Evolutionary conservation across 1,140 invertebrate genomes (phyloP).

Genomic region (Mamestra configurata): DNA sequence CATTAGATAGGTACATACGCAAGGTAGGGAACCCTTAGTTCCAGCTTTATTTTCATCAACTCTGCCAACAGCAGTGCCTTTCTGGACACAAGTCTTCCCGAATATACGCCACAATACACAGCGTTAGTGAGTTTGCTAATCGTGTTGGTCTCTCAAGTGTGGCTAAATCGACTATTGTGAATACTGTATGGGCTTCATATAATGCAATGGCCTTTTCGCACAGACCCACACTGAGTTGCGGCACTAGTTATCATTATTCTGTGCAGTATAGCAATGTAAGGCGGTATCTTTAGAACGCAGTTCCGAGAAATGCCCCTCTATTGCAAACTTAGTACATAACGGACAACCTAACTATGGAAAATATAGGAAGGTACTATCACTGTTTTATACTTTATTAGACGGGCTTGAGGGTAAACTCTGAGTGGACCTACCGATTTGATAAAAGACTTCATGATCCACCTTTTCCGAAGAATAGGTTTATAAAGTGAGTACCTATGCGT

Average conservation of each 20-base stretch:
- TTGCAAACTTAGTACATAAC: neutral
- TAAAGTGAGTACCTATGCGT: no score
- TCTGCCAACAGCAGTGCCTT: no score
- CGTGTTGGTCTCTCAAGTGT: constrained; percentile 17
- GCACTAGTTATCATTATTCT: constrained; percentile 7
- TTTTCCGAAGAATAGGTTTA: no score
- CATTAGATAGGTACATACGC: no score
- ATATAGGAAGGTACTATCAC: no score
- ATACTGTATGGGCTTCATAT: neutral
- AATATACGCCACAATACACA: neutral
- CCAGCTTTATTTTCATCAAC: no score
- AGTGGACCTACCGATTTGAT: no score
- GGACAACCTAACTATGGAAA: no score
- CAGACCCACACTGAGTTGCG: neutral
- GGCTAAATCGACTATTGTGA: constrained; percentile 11
- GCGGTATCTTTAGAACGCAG: neutral
- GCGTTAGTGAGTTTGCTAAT: constrained; percentile 7
- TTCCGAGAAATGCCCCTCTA: neutral
- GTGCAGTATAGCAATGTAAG: constrained; percentile 1
- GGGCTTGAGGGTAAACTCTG: no score
- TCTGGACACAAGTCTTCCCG: neutral
- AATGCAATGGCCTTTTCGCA: constrained; percentile 23
- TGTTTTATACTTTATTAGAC: no score
- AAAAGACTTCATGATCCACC: no score
- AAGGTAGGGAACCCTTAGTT: no score